Evolutionary conservation across 2,888 invertebrate genomes (phyloP), one percentile per base, ranked within the genome.

Genomic region (Lamellibrachia satsuma): DNA sequence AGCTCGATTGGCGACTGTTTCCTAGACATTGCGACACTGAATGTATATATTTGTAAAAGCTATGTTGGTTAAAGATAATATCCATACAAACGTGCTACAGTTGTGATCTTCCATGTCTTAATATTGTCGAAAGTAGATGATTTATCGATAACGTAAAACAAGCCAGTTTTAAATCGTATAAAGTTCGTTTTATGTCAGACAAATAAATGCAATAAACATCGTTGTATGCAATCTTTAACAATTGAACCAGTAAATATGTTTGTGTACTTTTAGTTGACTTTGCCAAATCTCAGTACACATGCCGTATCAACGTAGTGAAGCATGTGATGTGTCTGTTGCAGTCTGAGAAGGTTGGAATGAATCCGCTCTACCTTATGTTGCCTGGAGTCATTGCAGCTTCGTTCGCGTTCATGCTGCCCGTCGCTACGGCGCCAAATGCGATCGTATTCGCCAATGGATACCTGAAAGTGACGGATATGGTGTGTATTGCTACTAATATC

Each of bases 401-500:
- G 92, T 98, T 98, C 97, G 98, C 97, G 75, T 97, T 99, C 97
- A 98, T 98, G 97, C 97, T 99, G 96, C 99, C 99, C 0, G 99
- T 99, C n/a, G 98, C 98, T 91, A 99, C 99, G 0, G 99, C 99
- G 2, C 99, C 99, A 51, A 99, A 99, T 96, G 99, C 99, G 6
- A 98, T 99, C 93, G 98, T 98, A 0, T 98, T 98, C 51, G 98
- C 96, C 0, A 94, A 95, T 52, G 96, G 96, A 27, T 94, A 95
- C 92, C 93, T 97, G n/a, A 95, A 93, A 91, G 96, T 96, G 7
- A 93, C 95, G 11, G 96, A 97, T 93, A 96, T 97, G 97, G 97
- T 97, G 39, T 55, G 91, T 91, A 91, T 91, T 91, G 7, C 39
- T 39, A 39, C 39, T 39, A 39, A 39, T 39, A 39, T 39, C 39